Conservation (phyloP, 2,113 vertebrate genomes). For the Pterophyllum scalare region DNA sequence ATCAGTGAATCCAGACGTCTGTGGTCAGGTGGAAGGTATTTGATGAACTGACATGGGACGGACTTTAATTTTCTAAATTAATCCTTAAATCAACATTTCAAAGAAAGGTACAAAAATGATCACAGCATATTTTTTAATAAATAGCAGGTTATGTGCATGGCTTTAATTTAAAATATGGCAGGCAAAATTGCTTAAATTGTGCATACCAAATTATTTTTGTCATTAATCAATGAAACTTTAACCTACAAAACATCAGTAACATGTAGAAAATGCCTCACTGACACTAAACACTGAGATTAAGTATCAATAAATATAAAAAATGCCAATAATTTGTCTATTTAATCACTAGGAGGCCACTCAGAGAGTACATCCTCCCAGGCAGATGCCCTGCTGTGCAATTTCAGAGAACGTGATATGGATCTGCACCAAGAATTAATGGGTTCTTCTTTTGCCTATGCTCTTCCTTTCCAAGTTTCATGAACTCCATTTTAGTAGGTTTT, state of each 20-base stretch:
- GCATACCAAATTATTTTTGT: not conserved
- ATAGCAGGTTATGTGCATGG: not conserved
- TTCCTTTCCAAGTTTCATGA: not conserved
- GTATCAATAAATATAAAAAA: conserved; percentile 3
- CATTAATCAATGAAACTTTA: not conserved
- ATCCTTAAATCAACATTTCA: not conserved
- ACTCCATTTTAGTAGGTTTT: not conserved
- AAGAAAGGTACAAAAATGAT: not conserved
- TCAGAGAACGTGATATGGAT: not conserved
- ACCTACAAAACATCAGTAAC: not conserved
- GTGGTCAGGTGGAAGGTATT: not conserved
- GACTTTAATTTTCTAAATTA: not conserved
- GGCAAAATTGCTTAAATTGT: not conserved
- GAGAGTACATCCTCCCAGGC: not conserved
- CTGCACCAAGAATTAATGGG: conserved; percentile 4
- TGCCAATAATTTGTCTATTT: not conserved
- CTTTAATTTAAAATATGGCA: not conserved
- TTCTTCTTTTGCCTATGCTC: not conserved
- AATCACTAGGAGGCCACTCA: not conserved
- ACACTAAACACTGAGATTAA: not conserved
- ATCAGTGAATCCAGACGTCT: not conserved
- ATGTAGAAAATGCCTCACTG: not conserved
- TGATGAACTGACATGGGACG: not conserved
- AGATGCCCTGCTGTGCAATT: not conserved
- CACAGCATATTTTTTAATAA: not conserved